A percentile compares a stretch with the other conserved stretches of the same genome.
Evolutionary conservation across 2,797 vertebrate species (phyloP).

Genomic region (Poecilia wingei): DNA sequence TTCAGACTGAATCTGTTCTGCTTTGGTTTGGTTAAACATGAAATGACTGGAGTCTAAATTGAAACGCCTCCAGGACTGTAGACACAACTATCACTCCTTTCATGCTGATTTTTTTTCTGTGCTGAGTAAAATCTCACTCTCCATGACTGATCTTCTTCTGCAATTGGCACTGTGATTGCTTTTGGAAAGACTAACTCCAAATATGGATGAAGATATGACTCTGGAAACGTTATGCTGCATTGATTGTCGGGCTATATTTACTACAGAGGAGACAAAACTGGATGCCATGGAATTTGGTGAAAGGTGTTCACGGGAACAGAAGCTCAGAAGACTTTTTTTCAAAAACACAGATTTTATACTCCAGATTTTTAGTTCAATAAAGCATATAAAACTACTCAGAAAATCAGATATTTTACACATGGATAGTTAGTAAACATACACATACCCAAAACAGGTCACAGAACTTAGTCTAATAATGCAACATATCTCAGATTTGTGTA

Average conservation of each 20-base stretch:
- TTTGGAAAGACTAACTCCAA: conserved; percentile 43
- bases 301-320: neutral
- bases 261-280: conserved; percentile 21
- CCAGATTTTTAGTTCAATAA: neutral
- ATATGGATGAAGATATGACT: conserved; percentile 36
- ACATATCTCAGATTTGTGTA: neutral
- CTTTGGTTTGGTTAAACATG: conserved; percentile 48
- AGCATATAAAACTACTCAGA: neutral
- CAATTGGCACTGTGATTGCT: conserved; percentile 35
- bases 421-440: neutral
- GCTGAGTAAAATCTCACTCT: conserved; percentile 32
- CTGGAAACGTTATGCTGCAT: conserved; percentile 18
- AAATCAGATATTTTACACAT: neutral
- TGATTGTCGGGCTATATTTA: conserved; percentile 21
- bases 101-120: conserved; percentile 56
- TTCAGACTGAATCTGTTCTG: conserved; percentile 44
- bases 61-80: conserved; percentile 57
- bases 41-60: conserved; percentile 57
- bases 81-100: conserved; percentile 50
- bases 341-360: neutral
- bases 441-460: neutral
- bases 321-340: neutral
- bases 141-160: conserved; percentile 42
- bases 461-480: neutral
- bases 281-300: neutral